phyloP scores from a whole-genome alignment of 2,888 invertebrate species.

The Unio pictorum region DNA sequence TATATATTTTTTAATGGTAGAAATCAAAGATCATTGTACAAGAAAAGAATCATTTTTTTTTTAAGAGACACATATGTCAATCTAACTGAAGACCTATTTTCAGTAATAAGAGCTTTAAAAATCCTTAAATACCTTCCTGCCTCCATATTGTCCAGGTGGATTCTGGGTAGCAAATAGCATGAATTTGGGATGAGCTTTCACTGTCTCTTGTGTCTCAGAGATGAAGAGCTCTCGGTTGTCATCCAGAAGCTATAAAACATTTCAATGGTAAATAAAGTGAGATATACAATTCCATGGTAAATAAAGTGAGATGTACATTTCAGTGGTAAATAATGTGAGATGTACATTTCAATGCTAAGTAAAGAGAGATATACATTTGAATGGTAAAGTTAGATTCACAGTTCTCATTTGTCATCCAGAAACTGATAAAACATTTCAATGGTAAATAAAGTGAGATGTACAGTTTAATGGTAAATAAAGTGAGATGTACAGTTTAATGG shows the following conservation, averaged over 20 bases:
- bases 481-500: background rate
- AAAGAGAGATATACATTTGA: too few species aligned
- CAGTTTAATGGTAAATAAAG: too few species aligned
- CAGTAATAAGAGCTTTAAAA: background rate
- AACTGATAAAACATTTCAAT: constrained; percentile 72
- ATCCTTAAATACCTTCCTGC: constrained; percentile 82
- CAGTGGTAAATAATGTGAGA: too few species aligned
- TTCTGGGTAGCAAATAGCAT: constrained; percentile 99
- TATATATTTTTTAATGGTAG: too few species aligned
- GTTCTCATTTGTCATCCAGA: constrained; percentile 98
- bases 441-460: background rate
- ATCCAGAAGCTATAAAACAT: constrained; percentile 81
- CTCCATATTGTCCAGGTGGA: constrained; percentile 96
- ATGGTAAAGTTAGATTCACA: too few species aligned
- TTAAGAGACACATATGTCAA: too few species aligned
- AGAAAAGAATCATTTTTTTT: too few species aligned
- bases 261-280: constrained; percentile 2
- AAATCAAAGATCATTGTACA: too few species aligned
- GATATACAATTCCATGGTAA: too few species aligned
- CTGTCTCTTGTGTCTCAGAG: constrained; percentile 93
- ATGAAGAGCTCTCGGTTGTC: constrained; percentile 99
- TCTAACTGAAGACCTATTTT: too few species aligned
- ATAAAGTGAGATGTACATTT: too few species aligned
- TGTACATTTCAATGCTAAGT: too few species aligned
- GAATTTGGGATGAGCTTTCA: constrained; percentile 94